A percentile compares a stretch with the other conserved stretches of the same genome.
These are phyloP conservation scores for Montipora sp. DNA, from an alignment of 64 coral and sea anemone genomes.

Conservation along the genomic window DNA sequence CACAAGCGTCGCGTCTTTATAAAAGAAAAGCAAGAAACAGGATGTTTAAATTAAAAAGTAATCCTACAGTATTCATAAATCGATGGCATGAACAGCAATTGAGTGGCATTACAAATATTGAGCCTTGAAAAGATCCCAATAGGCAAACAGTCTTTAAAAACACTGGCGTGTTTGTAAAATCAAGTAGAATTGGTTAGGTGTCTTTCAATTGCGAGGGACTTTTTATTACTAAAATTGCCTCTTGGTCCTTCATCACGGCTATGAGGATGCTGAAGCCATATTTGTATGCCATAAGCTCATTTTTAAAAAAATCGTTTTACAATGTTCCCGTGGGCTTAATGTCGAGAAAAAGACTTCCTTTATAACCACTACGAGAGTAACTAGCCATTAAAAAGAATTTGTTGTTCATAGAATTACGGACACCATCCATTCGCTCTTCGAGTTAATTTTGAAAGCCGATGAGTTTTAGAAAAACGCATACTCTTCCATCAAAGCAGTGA, in stretches of 20 bases:
- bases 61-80: conserved; percentile 45
- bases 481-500: not conserved
- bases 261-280: not conserved
- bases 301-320: not conserved
- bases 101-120: conserved; percentile 59
- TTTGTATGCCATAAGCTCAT: not conserved
- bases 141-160: conserved; percentile 31
- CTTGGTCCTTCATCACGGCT: not conserved
- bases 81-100: conserved; percentile 32
- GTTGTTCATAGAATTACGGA: not conserved
- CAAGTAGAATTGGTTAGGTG: not conserved
- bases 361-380: not conserved
- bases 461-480: not conserved
- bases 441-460: not conserved
- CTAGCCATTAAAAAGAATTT: not conserved
- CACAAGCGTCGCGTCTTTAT: not conserved
- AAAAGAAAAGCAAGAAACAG: not conserved
- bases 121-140: conserved; percentile 4
- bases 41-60: conserved; percentile 18
- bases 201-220: not conserved
- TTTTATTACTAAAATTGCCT: not conserved
- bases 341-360: not conserved
- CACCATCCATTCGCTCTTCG: not conserved
- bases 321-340: not conserved
- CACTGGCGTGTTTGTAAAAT: not conserved